phyloP scores from a whole-genome alignment of 2,888 invertebrate species.

The Saturnia pavonia region DNA sequence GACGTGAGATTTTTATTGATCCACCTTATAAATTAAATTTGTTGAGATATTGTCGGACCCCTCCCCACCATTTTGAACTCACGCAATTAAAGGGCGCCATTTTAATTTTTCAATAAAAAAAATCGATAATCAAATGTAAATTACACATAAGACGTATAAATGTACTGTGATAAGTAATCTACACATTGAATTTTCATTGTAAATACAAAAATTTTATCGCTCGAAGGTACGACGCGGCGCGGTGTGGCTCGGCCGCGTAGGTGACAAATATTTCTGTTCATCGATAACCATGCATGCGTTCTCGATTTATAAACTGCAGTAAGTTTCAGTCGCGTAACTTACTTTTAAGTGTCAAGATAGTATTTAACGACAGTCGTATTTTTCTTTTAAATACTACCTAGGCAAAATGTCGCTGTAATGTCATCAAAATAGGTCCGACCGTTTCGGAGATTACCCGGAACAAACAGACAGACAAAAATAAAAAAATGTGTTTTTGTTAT shows the following conservation, averaged over 20 bases:
- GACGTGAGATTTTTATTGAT: no score
- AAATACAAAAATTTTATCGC: conserved; percentile 29
- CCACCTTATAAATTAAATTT: no score
- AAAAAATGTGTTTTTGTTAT: no score
- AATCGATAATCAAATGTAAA: background rate
- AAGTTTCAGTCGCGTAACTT: background rate
- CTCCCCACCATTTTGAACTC: no score
- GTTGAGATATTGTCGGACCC: no score
- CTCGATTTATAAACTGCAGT: background rate
- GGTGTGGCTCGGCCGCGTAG: background rate
- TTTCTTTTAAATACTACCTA: no score
- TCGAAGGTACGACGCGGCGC: conserved; percentile 20
- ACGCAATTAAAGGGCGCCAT: no score
- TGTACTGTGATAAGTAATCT: conserved; percentile 26
- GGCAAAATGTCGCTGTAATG: no score
- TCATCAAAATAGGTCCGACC: no score
- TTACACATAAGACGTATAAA: background rate
- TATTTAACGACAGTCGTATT: no score
- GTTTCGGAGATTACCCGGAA: no score
- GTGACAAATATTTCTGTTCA: background rate
- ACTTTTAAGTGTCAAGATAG: background rate
- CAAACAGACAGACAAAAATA: no score
- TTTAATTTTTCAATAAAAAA: background rate
- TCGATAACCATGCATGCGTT: background rate
- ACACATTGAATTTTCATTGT: conserved; percentile 30